Base-by-base conservation (phyloP, 2,797 vertebrate genomes). In the Sebastes iracundus region DNA sequence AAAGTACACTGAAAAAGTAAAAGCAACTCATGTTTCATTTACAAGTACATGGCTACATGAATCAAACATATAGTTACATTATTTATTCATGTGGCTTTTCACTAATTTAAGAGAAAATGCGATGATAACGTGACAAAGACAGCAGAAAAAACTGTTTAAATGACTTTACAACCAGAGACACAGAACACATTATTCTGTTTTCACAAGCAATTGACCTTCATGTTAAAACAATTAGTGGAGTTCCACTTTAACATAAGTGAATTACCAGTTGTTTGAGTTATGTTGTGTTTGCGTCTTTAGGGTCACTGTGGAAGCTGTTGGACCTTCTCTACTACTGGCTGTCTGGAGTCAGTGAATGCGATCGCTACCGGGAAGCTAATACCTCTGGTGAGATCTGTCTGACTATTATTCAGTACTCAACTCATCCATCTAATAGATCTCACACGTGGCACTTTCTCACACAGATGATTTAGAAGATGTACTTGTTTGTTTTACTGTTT, bases 271-370 rank as follows among this genome's bases (percentile, higher is more conserved):
- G n/a, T 13, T 46, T 28, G 13, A 49, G 5, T 28, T 28, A 5
- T 33, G 16, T 13, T 11, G 12, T 66, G 22, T 83, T 38, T 78
- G 46, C 3, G 22, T 76, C 71, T 82, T 68, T 5, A 97, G 97
- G 97, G 96, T 0, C 1, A 56, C 32, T 98, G 97, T 0, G 97
- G 97, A 42, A 98, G 97, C 86, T 98, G 97, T 89, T 98, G 97
- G 97, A 97, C 96, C 2, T 98, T 98, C 60, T 97, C 97, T 3
- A 97, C 97, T 68, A 98, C 97, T 0, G 97, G 97, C 2, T 97
- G 97, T 74, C 80, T 98, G 84, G 97, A 98, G 91, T 97, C 97
- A 0, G 96, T 96, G 0, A 96, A 95, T 1, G 97, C 97, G 22
- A 97, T 98, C 5, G 85, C 92, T 0, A 95, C 91, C 0, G 96